Percentiles rank a stretch among this genome's conserved stretches.
phyloP scores from a whole-genome alignment of 1,140 invertebrate genomes.

The Alviniconcha marisindica region DNA sequence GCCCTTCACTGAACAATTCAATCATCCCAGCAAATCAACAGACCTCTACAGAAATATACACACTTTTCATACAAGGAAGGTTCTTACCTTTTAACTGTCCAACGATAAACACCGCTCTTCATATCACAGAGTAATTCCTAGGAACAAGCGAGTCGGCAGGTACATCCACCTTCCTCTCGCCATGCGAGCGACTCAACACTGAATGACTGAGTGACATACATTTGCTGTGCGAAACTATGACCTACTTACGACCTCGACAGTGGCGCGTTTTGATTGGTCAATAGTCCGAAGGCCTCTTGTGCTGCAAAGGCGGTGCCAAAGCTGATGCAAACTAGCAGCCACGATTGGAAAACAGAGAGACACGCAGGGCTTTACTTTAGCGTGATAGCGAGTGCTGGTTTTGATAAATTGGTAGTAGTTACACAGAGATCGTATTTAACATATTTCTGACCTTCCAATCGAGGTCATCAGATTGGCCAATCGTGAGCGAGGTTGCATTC shows the following conservation, averaged over 20 bases:
- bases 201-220: constrained; percentile 43
- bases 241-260: constrained; percentile 41
- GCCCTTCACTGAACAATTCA: not conserved
- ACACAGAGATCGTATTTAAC: constrained; percentile 22
- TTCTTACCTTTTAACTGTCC: too few species aligned
- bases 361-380: not conserved
- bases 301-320: constrained; percentile 12
- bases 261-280: constrained; percentile 38
- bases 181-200: constrained; percentile 37
- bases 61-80: too few species aligned
- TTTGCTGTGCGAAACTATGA: constrained; percentile 36
- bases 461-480: constrained; percentile 35
- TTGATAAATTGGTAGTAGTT: not conserved
- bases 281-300: constrained; percentile 10
- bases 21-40: too few species aligned
- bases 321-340: not conserved
- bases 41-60: too few species aligned
- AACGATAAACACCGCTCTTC: too few species aligned
- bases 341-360: not conserved
- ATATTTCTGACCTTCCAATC: constrained; percentile 24
- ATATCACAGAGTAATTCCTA: too few species aligned
- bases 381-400: not conserved
- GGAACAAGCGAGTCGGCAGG: too few species aligned
- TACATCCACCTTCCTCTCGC: constrained; percentile 18
- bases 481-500: constrained; percentile 21